phyloP scores from a whole-genome alignment of 2,113 vertebrate species.

The Uropsilus gracilis region DNA sequence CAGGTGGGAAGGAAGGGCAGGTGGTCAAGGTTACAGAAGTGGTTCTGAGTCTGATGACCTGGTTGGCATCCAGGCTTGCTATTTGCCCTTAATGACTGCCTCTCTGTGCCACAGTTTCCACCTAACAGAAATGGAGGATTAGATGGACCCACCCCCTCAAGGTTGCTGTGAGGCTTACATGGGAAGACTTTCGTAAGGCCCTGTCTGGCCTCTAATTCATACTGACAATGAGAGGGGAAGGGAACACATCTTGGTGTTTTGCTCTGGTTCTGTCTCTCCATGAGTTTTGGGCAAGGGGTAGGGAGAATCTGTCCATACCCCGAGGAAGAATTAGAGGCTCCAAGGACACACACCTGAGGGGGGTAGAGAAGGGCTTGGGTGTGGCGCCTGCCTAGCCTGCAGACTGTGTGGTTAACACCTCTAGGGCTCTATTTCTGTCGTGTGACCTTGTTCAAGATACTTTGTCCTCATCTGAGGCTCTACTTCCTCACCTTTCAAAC shows the following conservation, averaged over 20 bases:
- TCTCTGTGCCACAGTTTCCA: not conserved
- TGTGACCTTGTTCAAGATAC: not conserved
- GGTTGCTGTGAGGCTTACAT: not conserved
- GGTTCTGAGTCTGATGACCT: too few relatives aligned
- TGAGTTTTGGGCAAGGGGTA: not conserved
- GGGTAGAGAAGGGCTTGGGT: not conserved
- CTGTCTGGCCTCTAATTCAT: not conserved
- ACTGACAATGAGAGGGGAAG: rapidly evolving
- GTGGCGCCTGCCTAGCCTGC: not conserved
- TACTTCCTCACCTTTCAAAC: not conserved
- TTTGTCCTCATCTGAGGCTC: not conserved
- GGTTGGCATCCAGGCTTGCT: not conserved
- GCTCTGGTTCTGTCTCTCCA: not conserved
- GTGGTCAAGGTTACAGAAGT: too few relatives aligned
- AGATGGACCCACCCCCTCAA: not conserved
- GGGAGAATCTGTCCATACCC: not conserved
- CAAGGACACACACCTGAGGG: not conserved
- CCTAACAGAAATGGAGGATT: not conserved
- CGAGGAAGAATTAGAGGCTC: not conserved
- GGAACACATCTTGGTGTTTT: too few relatives aligned
- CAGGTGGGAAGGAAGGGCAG: not conserved
- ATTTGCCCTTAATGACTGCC: not conserved
- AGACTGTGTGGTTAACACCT: not conserved
- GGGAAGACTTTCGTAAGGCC: not conserved
- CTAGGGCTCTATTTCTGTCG: not conserved